Conservation (phyloP, 1,140 invertebrate genomes). For the silkworm (Bombyx mori) region ASM3026992v2 NC_085115.1:7904501-7905000, state of each 20-base stretch:
- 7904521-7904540: too few species aligned
- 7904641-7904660: too few species aligned
- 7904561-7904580: too few species aligned
- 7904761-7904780: constrained; percentile 79
- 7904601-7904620: too few species aligned
- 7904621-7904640: too few species aligned
- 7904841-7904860: constrained; percentile 78
- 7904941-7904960: background rate
- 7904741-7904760: constrained; percentile 83
- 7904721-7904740: constrained; percentile 64
- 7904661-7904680: too few species aligned
- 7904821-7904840: constrained; percentile 83
- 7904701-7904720: too few species aligned
- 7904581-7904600: too few species aligned
- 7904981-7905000: background rate
- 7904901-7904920: background rate
- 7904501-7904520: too few species aligned
- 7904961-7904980: background rate
- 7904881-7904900: constrained; percentile 76
- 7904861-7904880: constrained; percentile 88
- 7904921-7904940: background rate
- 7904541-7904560: too few species aligned
- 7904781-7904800: constrained; percentile 77
- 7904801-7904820: constrained; percentile 74
- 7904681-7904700: too few species aligned